phyloP scores from a whole-genome alignment of 1,140 invertebrate species.

The Drosophila trapezifrons region DNA sequence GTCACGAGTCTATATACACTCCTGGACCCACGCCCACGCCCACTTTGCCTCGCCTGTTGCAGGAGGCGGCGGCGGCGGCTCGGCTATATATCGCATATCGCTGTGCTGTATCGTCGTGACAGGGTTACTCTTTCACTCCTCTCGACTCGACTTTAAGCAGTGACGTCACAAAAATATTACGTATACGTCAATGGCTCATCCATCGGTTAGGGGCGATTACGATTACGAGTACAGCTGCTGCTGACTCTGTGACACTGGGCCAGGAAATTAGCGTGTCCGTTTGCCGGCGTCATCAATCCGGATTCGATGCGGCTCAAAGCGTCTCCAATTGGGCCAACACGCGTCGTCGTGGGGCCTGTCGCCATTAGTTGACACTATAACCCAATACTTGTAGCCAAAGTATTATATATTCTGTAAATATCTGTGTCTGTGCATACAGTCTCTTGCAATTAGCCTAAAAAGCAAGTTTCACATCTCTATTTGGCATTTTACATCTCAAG shows the following conservation, averaged over 20 bases:
- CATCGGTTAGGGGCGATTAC: background rate
- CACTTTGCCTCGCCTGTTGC: conserved; percentile 41
- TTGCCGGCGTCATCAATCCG: conserved; percentile 31
- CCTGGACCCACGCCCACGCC: conserved; percentile 1
- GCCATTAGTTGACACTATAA: conserved; percentile 25
- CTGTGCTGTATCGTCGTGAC: conserved; percentile 20
- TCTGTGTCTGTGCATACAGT: background rate
- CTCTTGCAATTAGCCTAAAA: conserved; percentile 9
- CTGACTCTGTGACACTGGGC: conserved; percentile 36
- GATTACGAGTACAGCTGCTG: conserved; percentile 12
- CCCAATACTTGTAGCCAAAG: background rate
- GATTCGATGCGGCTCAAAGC: conserved; percentile 50
- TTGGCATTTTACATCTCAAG: conserved; percentile 1
- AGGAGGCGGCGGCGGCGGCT: conserved; percentile 15
- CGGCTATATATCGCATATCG: background rate
- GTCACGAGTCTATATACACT: background rate
- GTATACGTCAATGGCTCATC: conserved; percentile 47
- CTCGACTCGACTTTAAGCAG: conserved; percentile 22
- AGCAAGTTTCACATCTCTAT: background rate
- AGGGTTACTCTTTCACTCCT: conserved; percentile 17
- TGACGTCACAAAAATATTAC: conserved; percentile 54
- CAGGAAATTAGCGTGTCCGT: conserved; percentile 50
- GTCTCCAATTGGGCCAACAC: conserved; percentile 57
- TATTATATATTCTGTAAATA: background rate
- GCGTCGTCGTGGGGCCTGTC: conserved; percentile 15